Evolutionary conservation across 2,113 vertebrate genomes (phyloP), one percentile per base, ranked within the genome.

Genomic region (Rhinolophus ferrumequinum): DNA sequence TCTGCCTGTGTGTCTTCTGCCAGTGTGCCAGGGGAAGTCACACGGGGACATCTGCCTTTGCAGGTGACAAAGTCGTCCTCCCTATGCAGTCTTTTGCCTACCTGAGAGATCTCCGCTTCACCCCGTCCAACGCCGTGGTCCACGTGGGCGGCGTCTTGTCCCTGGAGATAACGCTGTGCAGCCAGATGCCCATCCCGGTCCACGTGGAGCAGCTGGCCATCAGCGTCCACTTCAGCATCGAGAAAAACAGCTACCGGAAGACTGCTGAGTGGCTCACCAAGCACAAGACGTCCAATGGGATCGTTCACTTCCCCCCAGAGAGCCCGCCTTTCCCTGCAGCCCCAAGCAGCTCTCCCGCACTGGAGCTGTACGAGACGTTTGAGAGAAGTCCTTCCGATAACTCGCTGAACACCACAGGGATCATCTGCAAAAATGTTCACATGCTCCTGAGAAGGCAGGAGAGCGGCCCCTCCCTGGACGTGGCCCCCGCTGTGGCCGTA

Each of bases 381-480:
- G 99, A 99, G 97, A 96, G 99, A 64, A 99, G 99, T 85, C 99
- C 99, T 2, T 99, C 99, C 0, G 99, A 99, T 94, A 99, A 99
- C 93, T 98, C 98, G 2, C 95, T 99, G 92, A 99, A 98, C 98
- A 99, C 99, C 0, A 98, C 99, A 0, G 99, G 99, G 6, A 99
- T 99, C 41, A 99, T 99, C 83, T 99, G 99, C 98, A 99, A 98
- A 93, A 99, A 99, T 1, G 98, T 99, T 8, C 99, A 99, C 98
- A 98, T 99, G 99, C 97, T 99, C 30, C 98, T 99, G 26, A 98
- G 99, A 3, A 96, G 98, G n/a, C 99, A 98, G 50, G 99, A 99
- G 95, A 99, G 99, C 96, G 73, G 90, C 97, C 96, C 98, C 1
- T 98, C 99, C 0, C 96, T 99, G 79, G 99, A 99, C n/a, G 87